These are phyloP conservation scores for Forbesichthys agassizii DNA, from an alignment of 2,113 vertebrate species.

Conservation along the genomic window DNA sequence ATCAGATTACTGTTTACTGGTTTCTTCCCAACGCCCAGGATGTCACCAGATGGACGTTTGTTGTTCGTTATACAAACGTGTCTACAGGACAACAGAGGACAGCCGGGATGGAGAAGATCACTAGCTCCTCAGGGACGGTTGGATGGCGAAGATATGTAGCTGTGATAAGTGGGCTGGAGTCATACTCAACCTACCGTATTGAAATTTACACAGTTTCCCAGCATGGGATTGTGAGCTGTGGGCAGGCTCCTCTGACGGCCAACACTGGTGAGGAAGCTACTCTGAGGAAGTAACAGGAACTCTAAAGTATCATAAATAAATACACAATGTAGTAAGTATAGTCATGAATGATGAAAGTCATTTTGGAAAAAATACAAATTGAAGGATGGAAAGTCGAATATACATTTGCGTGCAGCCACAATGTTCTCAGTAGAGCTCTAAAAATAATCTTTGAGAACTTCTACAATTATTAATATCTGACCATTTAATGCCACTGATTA, in stretches of 20 bases:
- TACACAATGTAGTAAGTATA: too few species aligned
- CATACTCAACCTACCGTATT: conserved; percentile 80
- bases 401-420: too few species aligned
- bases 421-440: too few species aligned
- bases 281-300: neutral
- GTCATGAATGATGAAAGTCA: too few species aligned
- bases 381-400: too few species aligned
- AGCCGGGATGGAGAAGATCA: conserved; percentile 64
- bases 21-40: conserved; percentile 51
- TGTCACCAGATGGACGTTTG: conserved; percentile 67
- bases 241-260: conserved; percentile 62
- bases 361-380: too few species aligned
- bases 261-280: conserved; percentile 76
- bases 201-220: conserved; percentile 75
- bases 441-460: too few species aligned
- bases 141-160: conserved; percentile 65
- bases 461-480: too few species aligned
- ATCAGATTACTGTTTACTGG: conserved; percentile 79
- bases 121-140: conserved; percentile 49
- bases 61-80: conserved; percentile 73
- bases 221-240: conserved; percentile 75
- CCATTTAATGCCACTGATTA: too few species aligned
- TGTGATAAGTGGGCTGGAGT: conserved; percentile 69
- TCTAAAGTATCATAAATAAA: too few species aligned
- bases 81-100: conserved; percentile 55